These are phyloP conservation scores for Xylota sylvarum DNA, from an alignment of 2,888 invertebrate species.

Conservation along the genomic window DNA sequence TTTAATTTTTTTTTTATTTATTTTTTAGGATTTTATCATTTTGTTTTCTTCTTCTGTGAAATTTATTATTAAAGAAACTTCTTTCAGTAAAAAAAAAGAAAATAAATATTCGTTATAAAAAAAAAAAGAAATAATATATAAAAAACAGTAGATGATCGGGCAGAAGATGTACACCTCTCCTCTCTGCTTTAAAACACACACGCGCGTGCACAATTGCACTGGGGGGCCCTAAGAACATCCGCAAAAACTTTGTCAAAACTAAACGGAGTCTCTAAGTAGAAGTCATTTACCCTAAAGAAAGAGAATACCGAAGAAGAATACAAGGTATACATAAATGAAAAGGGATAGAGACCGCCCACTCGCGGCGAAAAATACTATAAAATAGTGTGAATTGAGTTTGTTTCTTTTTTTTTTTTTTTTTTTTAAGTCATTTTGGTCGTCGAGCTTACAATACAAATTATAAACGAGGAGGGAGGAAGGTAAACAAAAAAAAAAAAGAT, in stretches of 20 bases:
- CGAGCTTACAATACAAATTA: slow-evolving; percentile 42
- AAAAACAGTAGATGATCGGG: slow-evolving; percentile 60
- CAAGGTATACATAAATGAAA: background rate
- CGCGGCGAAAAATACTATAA: slow-evolving; percentile 21
- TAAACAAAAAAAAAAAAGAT: slow-evolving; percentile 58
- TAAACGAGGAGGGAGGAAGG: slow-evolving; percentile 64
- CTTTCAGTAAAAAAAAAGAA: slow-evolving; percentile 73
- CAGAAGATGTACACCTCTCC: slow-evolving; percentile 61
- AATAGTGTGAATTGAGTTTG: slow-evolving; percentile 34
- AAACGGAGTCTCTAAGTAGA: slow-evolving; percentile 20
- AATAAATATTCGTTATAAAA: slow-evolving; percentile 74
- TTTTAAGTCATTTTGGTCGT: slow-evolving; percentile 42
- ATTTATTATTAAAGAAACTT: slow-evolving; percentile 70
- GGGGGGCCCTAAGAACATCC: slow-evolving; percentile 31
- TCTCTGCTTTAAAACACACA: slow-evolving; percentile 33
- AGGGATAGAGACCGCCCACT: slow-evolving; percentile 27
- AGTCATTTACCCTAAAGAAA: slow-evolving; percentile 23
- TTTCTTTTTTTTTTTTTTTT: slow-evolving; percentile 2
- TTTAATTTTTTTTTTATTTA: slow-evolving; percentile 57
- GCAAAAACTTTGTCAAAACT: slow-evolving; percentile 6
- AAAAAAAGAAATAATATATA: slow-evolving; percentile 38
- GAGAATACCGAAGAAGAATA: slow-evolving; percentile 17
- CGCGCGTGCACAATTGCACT: slow-evolving; percentile 32
- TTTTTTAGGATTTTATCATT: slow-evolving; percentile 64
- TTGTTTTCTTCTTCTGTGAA: slow-evolving; percentile 73